Evolutionary conservation across 2,888 invertebrate genomes (phyloP).

Genomic region (Ectemnius cavifrons): DNA sequence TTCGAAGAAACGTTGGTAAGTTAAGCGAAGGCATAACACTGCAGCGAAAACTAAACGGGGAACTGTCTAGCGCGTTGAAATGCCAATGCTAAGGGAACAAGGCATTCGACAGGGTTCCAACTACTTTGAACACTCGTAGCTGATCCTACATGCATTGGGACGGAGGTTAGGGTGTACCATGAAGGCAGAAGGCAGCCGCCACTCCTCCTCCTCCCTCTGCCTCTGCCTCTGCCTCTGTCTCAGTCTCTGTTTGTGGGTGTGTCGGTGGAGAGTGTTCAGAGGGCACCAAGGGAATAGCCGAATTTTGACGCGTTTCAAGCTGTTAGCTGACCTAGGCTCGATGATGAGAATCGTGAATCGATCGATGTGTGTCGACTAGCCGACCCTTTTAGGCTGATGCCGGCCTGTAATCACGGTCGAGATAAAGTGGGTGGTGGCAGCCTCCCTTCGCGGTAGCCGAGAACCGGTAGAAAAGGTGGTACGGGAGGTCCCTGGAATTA

Average conservation of each 20-base stretch:
- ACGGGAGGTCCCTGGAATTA: constrained; percentile 45
- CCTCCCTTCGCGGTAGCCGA: constrained; percentile 35
- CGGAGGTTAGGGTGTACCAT: too few relatives aligned
- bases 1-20: too few relatives aligned
- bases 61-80: too few relatives aligned
- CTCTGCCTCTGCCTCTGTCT: too few relatives aligned
- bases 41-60: too few relatives aligned
- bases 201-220: too few relatives aligned
- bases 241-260: background rate
- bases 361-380: constrained; percentile 49
- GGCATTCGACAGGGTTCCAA: too few relatives aligned
- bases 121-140: too few relatives aligned
- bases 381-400: constrained; percentile 58
- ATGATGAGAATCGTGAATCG: constrained; percentile 45
- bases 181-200: too few relatives aligned
- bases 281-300: background rate
- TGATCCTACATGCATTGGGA: too few relatives aligned
- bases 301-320: constrained; percentile 35
- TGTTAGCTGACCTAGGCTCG: constrained; percentile 31
- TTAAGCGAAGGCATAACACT: too few relatives aligned
- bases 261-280: background rate
- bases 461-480: constrained; percentile 5
- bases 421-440: constrained; percentile 51
- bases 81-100: too few relatives aligned
- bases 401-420: constrained; percentile 56